phyloP scores from a whole-genome alignment of 92 coral and sea anemone species.

The Palythoa grandis region DNA sequence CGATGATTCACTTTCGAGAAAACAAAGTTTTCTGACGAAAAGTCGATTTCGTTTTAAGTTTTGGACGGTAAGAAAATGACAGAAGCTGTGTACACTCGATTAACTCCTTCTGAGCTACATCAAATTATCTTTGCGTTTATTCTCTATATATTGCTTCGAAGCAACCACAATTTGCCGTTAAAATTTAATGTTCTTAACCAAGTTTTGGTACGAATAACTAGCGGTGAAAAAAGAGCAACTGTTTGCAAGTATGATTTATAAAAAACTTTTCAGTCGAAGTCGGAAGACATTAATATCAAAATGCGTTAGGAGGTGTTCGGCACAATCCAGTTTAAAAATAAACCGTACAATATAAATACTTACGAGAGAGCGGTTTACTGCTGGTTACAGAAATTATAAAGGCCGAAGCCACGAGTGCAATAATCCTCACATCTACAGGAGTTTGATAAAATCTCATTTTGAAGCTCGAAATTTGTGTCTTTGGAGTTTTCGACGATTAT shows the following conservation, averaged over 20 bases:
- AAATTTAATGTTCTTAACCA: conserved; percentile 5
- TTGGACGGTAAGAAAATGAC: neutral
- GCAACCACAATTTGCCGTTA: conserved; percentile 26
- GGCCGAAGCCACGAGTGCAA: conserved; percentile 5
- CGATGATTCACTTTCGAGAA: neutral
- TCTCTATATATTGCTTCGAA: conserved; percentile 20
- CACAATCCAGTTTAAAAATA: neutral
- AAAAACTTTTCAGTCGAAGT: neutral
- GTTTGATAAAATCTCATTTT: conserved; percentile 15
- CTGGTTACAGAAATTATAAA: conserved; percentile 39
- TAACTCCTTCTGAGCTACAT: neutral
- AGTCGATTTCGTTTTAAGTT: neutral
- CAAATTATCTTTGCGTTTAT: conserved; percentile 37
- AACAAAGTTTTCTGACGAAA: neutral
- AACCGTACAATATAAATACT: conserved; percentile 4
- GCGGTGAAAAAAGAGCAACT: conserved; percentile 32
- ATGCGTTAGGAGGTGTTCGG: neutral
- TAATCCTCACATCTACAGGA: neutral
- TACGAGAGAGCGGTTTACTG: conserved; percentile 32
- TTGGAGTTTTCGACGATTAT: neutral
- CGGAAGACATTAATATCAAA: neutral
- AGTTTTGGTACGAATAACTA: neutral
- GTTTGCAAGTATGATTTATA: neutral
- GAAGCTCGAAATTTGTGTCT: neutral
- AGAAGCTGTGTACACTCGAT: neutral